Evolutionary conservation across 2,888 invertebrate genomes (phyloP), one percentile per base, ranked within the genome.

Genomic region (Julus scandinavius): DNA sequence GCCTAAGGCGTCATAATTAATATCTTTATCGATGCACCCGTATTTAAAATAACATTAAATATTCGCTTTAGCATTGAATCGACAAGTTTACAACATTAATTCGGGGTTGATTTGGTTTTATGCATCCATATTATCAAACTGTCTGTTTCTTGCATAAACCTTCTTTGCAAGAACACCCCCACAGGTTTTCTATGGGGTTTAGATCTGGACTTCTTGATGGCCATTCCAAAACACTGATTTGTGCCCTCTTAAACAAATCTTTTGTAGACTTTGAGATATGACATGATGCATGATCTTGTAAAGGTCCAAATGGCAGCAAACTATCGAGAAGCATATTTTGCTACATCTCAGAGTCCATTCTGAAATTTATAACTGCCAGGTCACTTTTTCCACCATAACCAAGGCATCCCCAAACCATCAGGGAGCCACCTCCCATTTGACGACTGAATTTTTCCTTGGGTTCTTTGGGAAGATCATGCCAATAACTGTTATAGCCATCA

Each of bases 191-290:
- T 11, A 15, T 13, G 83, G 83, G 54, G 40, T 83, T 83, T 83
- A 83, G 83, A 83, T 83, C 83, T 9, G 83, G 83, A 83, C 83
- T 13, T 40, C 13, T 29, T 29, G 83, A 83, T 83, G 83, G 17
- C 83, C n/a, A 83, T 83, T n/a, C 38, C 83, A 83, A 83, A 83
- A 83, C 83, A 83, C 83, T 83, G 29, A 83, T 83, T 83, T 83
- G 5, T 83, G 5, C 17, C 38, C 13, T 40, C 40, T 83, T 29
- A 17, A 83, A 83, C 83, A 5, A 83, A 38, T 83, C 13, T 83
- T 83, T 83, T 83, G 15, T 13, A 15, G 11, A 54, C 54, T 54
- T 49, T 49, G 54, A 83, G 83, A 5, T 17, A 83, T 83, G 83
- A 83, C 29, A 38, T 83, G 83, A n/a, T 83, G 83, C 83, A 83